phyloP scores from a whole-genome alignment of 92 coral and sea anemone species.

The Galaxea fascicularis region DNA sequence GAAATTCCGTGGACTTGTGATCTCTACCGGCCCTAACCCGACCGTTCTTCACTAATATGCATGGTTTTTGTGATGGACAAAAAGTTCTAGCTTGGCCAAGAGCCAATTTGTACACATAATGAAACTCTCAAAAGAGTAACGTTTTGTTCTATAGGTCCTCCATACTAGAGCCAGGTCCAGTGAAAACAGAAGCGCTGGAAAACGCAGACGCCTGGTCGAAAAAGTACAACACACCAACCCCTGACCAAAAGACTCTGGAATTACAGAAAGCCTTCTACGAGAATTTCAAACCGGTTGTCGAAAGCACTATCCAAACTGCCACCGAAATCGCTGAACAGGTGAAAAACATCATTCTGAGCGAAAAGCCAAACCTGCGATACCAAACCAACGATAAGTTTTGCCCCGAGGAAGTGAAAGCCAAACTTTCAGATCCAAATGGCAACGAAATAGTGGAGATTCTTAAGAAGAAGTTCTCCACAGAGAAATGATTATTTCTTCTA shows the following conservation, averaged over 20 bases:
- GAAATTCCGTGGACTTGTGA: too few relatives aligned
- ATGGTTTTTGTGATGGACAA: too few relatives aligned
- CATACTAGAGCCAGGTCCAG: slow-evolving; percentile 81
- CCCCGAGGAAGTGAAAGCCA: slow-evolving; percentile 51
- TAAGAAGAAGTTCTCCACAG: slow-evolving; percentile 4
- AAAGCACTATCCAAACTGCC: not conserved
- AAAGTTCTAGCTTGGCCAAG: not conserved
- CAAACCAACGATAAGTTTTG: slow-evolving; percentile 55
- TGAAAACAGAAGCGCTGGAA: slow-evolving; percentile 28
- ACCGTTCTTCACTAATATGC: too few relatives aligned
- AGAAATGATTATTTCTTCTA: slow-evolving; percentile 58
- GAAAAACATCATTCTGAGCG: slow-evolving; percentile 62
- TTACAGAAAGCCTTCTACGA: not conserved
- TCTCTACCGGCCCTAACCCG: too few relatives aligned
- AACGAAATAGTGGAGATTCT: slow-evolving; percentile 33
- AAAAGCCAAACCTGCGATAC: slow-evolving; percentile 73
- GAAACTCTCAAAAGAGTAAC: not conserved
- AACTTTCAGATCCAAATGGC: slow-evolving; percentile 60
- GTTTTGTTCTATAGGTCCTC: slow-evolving; percentile 6
- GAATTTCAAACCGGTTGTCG: too few relatives aligned
- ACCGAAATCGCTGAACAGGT: slow-evolving; percentile 60
- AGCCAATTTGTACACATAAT: not conserved
- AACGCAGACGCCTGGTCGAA: not conserved
- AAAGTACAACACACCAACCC: not conserved
- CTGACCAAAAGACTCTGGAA: slow-evolving; percentile 10